Percentiles rank a stretch among this genome's conserved stretches.
phyloP scores from a whole-genome alignment of 2,113 vertebrate genomes.

The Neolamprologus longior region DNA sequence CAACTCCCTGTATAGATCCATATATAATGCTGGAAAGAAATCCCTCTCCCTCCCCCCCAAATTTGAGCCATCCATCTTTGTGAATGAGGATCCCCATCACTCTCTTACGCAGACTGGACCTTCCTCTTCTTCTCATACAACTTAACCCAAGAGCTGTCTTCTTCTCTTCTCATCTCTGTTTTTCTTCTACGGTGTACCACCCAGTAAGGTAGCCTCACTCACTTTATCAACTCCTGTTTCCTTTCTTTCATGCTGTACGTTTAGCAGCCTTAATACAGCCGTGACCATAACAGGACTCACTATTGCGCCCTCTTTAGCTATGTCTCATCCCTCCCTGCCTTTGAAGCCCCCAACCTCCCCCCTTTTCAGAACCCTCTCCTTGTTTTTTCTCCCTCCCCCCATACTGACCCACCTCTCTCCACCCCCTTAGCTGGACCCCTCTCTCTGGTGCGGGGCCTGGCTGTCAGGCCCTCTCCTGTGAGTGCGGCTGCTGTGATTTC shows the following conservation, averaged over 20 bases:
- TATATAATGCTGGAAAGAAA: background rate
- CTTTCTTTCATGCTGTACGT: background rate
- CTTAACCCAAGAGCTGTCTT: background rate
- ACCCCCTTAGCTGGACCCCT: conserved; percentile 61
- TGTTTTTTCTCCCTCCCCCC: background rate
- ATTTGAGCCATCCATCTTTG: conserved; percentile 28
- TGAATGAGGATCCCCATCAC: conserved; percentile 8
- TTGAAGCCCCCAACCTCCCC: conserved; percentile 4
- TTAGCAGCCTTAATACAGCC: conserved; percentile 3
- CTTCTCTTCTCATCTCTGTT: background rate
- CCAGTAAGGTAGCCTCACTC: background rate
- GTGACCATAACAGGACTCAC: conserved; percentile 2
- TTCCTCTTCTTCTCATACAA: background rate
- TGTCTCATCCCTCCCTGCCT: conserved; percentile 23
- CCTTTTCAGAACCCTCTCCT: background rate
- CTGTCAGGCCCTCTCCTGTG: conserved; percentile 75
- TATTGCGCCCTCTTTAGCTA: conserved; percentile 42
- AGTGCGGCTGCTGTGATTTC: conserved; percentile 75
- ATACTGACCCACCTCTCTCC: conserved; percentile 53
- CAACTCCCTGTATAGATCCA: conserved; percentile 18
- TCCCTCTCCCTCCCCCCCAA: background rate
- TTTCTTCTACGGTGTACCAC: background rate
- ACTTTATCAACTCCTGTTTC: background rate
- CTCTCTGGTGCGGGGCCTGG: conserved; percentile 68
- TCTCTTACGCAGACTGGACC: background rate